phyloP scores from a whole-genome alignment of 1,140 invertebrate genomes.

The Drosophila bifasciata region DNA sequence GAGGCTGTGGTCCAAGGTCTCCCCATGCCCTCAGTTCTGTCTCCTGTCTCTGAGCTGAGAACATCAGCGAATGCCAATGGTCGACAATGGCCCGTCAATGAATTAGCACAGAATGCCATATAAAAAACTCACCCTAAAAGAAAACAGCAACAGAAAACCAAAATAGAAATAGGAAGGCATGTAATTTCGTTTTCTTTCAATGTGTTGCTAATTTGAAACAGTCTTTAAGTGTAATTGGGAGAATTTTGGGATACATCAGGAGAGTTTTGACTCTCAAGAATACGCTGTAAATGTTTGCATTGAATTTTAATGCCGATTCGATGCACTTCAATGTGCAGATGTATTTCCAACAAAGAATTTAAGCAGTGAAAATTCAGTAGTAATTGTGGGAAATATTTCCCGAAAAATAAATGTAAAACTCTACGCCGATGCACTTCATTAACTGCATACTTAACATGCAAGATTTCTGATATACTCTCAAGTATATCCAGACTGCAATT shows the following conservation, averaged over 20 bases:
- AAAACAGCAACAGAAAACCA: not conserved
- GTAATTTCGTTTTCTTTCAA: slow-evolving; percentile 41
- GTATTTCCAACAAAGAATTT: too few relatives aligned
- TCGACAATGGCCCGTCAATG: slow-evolving; percentile 38
- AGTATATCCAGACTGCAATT: slow-evolving; percentile 11
- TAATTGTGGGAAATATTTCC: not conserved
- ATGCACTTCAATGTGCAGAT: too few relatives aligned
- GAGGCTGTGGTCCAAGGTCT: slow-evolving; percentile 11
- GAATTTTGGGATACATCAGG: too few relatives aligned
- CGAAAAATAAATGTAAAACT: slow-evolving; percentile 5
- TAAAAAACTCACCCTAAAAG: slow-evolving; percentile 12
- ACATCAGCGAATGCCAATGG: slow-evolving; percentile 23
- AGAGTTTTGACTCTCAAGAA: too few relatives aligned
- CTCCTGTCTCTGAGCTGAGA: slow-evolving; percentile 19
- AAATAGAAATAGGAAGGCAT: slow-evolving; percentile 14
- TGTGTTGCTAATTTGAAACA: slow-evolving; percentile 44
- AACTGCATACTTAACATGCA: slow-evolving; percentile 23
- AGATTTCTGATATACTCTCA: slow-evolving; percentile 33
- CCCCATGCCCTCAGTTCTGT: slow-evolving; percentile 3
- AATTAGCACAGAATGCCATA: slow-evolving; percentile 60
- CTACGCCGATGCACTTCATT: slow-evolving; percentile 40
- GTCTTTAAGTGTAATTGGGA: slow-evolving; percentile 31
- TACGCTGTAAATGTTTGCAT: too few relatives aligned
- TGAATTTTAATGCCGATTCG: too few relatives aligned
- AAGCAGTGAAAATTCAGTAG: not conserved